These are phyloP conservation scores for Drosophila vallismaia DNA, from an alignment of 2,888 invertebrate species.

Conservation along the genomic window DNA sequence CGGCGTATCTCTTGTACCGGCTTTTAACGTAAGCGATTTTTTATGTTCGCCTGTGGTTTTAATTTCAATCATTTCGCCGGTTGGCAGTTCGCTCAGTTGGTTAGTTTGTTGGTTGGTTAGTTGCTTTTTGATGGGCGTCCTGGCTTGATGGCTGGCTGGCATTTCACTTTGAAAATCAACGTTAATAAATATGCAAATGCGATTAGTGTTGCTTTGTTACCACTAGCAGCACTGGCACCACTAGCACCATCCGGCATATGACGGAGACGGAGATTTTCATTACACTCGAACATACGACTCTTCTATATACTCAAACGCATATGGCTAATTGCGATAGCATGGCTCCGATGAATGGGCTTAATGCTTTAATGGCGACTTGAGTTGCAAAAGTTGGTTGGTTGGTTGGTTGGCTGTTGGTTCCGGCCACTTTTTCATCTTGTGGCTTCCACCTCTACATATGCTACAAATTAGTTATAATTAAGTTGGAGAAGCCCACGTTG, in stretches of 20 bases:
- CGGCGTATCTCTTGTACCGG: conserved; percentile 32
- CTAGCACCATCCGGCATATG: conserved; percentile 34
- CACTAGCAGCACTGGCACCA: background rate
- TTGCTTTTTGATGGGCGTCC: conserved; percentile 21
- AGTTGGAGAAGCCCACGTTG: conserved; percentile 55
- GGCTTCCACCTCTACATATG: conserved; percentile 55
- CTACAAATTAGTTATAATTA: conserved; percentile 77
- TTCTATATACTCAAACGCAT: conserved; percentile 6
- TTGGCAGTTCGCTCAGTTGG: conserved; percentile 39
- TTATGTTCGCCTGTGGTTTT: conserved; percentile 79
- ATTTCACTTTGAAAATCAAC: conserved; percentile 57
- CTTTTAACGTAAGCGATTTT: conserved; percentile 79
- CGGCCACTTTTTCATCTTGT: conserved; percentile 46
- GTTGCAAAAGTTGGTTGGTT: conserved; percentile 56
- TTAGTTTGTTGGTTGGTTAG: conserved; percentile 42
- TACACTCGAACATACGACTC: conserved; percentile 1
- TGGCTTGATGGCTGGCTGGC: background rate
- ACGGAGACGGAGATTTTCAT: conserved; percentile 2
- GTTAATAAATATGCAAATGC: conserved; percentile 74
- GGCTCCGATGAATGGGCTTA: conserved; percentile 48
- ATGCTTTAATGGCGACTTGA: conserved; percentile 76
- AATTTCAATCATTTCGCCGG: conserved; percentile 76
- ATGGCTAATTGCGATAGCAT: conserved; percentile 61
- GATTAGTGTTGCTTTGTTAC: conserved; percentile 62
- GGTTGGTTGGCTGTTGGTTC: conserved; percentile 35